Evolutionary conservation across 2,888 invertebrate genomes (phyloP), one percentile per base, ranked within the genome.

Genomic region (Lasioglossum lativentre): DNA sequence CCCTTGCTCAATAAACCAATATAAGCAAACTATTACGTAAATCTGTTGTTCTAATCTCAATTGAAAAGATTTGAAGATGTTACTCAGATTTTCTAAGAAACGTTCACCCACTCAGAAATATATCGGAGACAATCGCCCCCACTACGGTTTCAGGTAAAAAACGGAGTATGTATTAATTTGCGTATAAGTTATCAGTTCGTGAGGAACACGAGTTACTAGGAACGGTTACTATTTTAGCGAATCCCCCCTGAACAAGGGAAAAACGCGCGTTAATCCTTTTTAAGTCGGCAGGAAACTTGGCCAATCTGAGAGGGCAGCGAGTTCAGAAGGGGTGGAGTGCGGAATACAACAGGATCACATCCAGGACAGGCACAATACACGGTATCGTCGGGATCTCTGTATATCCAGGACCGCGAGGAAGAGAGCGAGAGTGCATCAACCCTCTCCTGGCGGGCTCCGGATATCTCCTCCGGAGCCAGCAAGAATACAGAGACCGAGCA

Each of bases 401-500:
- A 80, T 87, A 86, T 73, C 38, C 19, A 47, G 38, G 27, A n/a
- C 27, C 68, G 4, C 42, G 77, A 75, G 70, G 66, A 74, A 56
- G 70, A 82, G 77, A 56, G 52, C 79, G 86, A 88, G 88, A 90
- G 88, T 86, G 87, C 89, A 90, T 85, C 89, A 89, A 89, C 88
- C 88, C 88, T 89, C 88, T 90, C 63, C 63, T 34, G 63, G 30
- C 6, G 63, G 30, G 30, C 16, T 63, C 30, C 30, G 63, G 63
- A 63, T 56, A 56, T 63, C 63, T 63, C 34, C 63, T 63, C 63
- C 63, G 63, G 63, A 30, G 63, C 30, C 63, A 19, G 63, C 76
- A 83, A 86, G 82, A 85, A 87, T 89, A 88, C 90, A 84, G 89
- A 85, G 86, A 86, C 86, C 85, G 82, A 89, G 82, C 88, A 89